Evolutionary conservation across 1,140 invertebrate genomes (phyloP).

Genomic region (Agrilus planipennis): DNA sequence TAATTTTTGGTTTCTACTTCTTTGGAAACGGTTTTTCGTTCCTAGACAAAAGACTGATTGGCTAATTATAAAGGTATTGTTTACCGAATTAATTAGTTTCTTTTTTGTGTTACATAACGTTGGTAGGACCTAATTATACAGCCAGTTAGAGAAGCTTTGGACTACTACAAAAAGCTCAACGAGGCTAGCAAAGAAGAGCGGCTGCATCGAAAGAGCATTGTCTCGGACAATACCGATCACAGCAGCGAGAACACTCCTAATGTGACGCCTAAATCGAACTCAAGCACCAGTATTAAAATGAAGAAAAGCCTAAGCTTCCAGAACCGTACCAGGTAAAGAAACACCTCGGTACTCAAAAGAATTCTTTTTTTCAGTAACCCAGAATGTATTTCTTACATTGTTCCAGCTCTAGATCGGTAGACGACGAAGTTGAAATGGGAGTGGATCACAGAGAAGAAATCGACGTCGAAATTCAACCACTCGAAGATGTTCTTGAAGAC

Average conservation of each 20-base stretch:
- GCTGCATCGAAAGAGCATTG: conserved; percentile 46
- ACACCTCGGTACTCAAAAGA: no score
- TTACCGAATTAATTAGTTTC: no score
- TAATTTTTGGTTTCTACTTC: no score
- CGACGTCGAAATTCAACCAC: conserved; percentile 40
- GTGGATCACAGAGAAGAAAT: conserved; percentile 15
- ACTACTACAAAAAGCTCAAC: conserved; percentile 47
- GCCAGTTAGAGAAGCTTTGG: conserved; percentile 46
- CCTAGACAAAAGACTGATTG: no score
- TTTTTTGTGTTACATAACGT: no score
- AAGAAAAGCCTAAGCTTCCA: conserved; percentile 33
- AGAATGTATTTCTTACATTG: no score
- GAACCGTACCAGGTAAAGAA: conserved; percentile 27
- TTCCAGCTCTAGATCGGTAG: conserved; percentile 30
- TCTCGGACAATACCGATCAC: conserved; percentile 33
- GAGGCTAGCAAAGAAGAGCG: conserved; percentile 51
- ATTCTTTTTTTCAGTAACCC: background rate
- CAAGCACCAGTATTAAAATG: conserved; percentile 41
- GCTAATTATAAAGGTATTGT: no score
- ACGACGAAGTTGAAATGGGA: conserved; percentile 26
- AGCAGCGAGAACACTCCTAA: conserved; percentile 15
- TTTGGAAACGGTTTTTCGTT: no score
- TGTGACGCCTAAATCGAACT: conserved; percentile 39
- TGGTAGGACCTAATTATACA: conserved; percentile 39
- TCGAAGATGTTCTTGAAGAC: conserved; percentile 46